phyloP scores from a whole-genome alignment of 2,888 invertebrate species.

The Callinectes sapidus region DNA sequence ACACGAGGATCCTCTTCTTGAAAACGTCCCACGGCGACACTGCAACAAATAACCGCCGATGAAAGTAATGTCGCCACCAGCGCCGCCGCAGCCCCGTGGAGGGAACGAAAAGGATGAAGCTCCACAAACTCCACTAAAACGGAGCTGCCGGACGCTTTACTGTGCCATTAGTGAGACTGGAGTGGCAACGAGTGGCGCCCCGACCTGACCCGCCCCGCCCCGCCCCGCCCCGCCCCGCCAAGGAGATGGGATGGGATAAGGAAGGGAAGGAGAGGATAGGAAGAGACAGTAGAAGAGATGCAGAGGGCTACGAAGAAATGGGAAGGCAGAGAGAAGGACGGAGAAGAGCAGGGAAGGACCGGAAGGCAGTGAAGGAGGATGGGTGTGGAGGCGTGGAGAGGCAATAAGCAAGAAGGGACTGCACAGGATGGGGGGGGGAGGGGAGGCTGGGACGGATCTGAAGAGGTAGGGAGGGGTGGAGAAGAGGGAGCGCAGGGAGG shows the following conservation, averaged over 20 bases:
- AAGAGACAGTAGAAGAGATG: neutral
- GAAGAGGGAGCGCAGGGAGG: neutral
- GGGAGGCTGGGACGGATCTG: neutral
- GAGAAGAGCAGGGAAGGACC: too few relatives aligned
- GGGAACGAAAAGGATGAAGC: conserved; percentile 6
- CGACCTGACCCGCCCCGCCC: neutral
- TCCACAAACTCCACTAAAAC: neutral
- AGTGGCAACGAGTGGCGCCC: neutral
- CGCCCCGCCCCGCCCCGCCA: neutral
- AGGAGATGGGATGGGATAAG: neutral
- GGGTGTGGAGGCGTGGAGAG: neutral
- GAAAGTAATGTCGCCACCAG: conserved; percentile 14
- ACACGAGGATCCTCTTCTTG: neutral
- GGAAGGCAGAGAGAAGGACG: too few relatives aligned
- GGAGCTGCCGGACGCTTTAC: conserved; percentile 6
- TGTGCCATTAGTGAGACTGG: conserved; percentile 6
- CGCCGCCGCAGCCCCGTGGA: neutral
- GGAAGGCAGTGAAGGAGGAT: too few relatives aligned
- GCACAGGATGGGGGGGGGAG: too few relatives aligned
- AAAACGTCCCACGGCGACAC: neutral
- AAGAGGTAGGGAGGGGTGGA: neutral
- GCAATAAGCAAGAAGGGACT: too few relatives aligned
- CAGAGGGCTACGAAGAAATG: too few relatives aligned
- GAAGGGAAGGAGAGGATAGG: neutral
- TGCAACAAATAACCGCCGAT: conserved; percentile 9